Evolutionary conservation across 1,140 invertebrate species (phyloP).

Genomic region (Trypoxylus dichotomus): DNA sequence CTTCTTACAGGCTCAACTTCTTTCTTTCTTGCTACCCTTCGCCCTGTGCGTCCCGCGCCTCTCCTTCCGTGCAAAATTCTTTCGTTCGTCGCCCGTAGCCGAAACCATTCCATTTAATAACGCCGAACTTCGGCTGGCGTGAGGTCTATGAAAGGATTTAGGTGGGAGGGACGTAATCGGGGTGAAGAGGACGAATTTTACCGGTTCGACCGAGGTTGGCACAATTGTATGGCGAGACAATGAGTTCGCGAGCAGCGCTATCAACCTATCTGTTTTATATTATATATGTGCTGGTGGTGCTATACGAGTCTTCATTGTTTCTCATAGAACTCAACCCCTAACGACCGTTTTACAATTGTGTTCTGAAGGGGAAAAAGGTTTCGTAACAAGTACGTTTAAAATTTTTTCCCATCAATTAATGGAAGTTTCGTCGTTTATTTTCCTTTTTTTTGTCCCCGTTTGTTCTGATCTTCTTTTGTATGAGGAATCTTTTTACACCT

Average conservation of each 20-base stretch:
- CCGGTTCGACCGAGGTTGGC: background rate
- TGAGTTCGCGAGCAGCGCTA: background rate
- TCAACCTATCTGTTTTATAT: constrained; percentile 17
- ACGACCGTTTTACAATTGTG: constrained; percentile 4
- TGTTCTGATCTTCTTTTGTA: background rate
- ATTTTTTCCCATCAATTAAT: background rate
- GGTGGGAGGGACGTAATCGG: background rate
- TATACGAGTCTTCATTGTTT: background rate
- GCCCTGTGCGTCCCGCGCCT: too few relatives aligned
- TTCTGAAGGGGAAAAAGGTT: background rate
- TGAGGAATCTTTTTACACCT: background rate
- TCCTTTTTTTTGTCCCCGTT: background rate
- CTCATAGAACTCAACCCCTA: background rate
- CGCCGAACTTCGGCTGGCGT: background rate
- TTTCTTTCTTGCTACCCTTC: background rate
- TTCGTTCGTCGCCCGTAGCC: background rate
- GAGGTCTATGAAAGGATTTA: constrained; percentile 12
- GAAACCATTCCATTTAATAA: constrained; percentile 19
- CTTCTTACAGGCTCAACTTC: background rate
- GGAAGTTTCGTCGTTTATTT: background rate
- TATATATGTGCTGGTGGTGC: background rate
- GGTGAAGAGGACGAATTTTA: background rate
- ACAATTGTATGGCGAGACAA: background rate
- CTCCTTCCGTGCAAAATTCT: background rate
- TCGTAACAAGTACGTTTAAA: background rate